Evolutionary conservation across 2,888 invertebrate species (phyloP).

Genomic region (Ypsolopha sequella): DNA sequence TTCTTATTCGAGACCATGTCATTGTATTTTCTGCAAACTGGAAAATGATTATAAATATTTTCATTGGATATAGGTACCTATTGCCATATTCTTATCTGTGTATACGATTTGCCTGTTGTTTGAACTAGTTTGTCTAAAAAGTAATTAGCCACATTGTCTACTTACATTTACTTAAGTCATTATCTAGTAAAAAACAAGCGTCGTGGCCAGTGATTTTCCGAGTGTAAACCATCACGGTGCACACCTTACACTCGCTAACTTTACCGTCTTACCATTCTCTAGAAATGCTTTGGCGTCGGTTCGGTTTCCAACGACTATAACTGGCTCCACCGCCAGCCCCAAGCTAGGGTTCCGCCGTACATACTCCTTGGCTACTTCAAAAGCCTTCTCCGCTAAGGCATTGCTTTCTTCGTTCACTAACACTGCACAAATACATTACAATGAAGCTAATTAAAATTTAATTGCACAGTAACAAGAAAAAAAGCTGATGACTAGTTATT

Average conservation of each 20-base stretch:
- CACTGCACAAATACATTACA: constrained; percentile 51
- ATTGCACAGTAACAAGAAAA: not conserved
- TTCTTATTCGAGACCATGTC: constrained; percentile 73
- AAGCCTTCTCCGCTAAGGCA: constrained; percentile 76
- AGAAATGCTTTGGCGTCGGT: constrained; percentile 79
- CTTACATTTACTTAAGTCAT: too few species aligned
- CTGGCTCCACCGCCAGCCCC: constrained; percentile 73
- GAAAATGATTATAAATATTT: constrained; percentile 14
- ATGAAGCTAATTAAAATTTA: constrained; percentile 9
- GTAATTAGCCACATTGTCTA: too few species aligned
- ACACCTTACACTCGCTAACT: too few species aligned
- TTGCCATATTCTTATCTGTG: too few species aligned
- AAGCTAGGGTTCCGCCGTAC: constrained; percentile 77
- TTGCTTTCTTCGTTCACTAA: constrained; percentile 82
- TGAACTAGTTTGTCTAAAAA: too few species aligned
- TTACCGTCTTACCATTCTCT: constrained; percentile 72
- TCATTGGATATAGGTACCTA: too few species aligned
- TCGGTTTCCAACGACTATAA: constrained; percentile 76
- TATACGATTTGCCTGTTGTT: too few species aligned
- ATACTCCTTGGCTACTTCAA: constrained; percentile 79
- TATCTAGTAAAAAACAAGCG: too few species aligned
- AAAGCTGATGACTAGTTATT: not conserved
- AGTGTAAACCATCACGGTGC: too few species aligned
- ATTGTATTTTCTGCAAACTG: constrained; percentile 81
- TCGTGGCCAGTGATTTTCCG: too few species aligned